A percentile compares a stretch with the other conserved stretches of the same genome.
Evolutionary conservation across 1,140 invertebrate species (phyloP).

Genomic region (Drosophila repleta): DNA sequence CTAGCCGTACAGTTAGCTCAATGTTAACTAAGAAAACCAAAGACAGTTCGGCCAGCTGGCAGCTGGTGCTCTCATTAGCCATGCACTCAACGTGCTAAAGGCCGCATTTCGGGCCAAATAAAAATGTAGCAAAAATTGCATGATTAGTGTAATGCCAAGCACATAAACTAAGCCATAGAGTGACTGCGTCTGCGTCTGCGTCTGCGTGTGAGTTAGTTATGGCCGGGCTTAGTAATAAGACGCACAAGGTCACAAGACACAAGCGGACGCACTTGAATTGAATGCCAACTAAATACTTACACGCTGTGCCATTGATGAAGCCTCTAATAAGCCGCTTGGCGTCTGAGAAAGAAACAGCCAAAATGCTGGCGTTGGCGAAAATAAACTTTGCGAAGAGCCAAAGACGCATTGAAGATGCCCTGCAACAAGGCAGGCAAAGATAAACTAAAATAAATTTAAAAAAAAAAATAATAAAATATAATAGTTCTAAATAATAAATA

Average conservation of each 20-base stretch:
- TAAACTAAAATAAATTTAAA: background rate
- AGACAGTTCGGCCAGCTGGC: constrained; percentile 11
- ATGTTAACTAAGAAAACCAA: constrained; percentile 27
- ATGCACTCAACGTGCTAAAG: constrained; percentile 72
- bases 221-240: constrained; percentile 17
- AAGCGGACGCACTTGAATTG: constrained; percentile 41
- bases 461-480: too few species aligned
- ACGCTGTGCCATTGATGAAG: constrained; percentile 14
- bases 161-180: constrained; percentile 52
- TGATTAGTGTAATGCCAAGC: constrained; percentile 72
- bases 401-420: background rate
- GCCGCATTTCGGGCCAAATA: constrained; percentile 53
- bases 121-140: constrained; percentile 64
- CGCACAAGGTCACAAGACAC: constrained; percentile 20
- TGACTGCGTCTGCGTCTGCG: constrained; percentile 15
- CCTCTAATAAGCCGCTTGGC: constrained; percentile 41
- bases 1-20: constrained; percentile 29
- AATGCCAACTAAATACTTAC: constrained; percentile 56
- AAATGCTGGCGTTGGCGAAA: constrained; percentile 66
- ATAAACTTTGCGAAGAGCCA: background rate
- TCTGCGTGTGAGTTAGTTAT: constrained; percentile 20
- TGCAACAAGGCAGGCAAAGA: background rate
- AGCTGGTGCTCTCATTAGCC: constrained; percentile 51
- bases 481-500: too few species aligned
- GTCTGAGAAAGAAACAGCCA: constrained; percentile 24